A percentile compares a stretch with the other conserved stretches of the same genome.
These are phyloP conservation scores for Eunapius fragilis DNA, from an alignment of 37 sponge, comb jelly and placozoan genomes.

Conservation along the genomic window DNA sequence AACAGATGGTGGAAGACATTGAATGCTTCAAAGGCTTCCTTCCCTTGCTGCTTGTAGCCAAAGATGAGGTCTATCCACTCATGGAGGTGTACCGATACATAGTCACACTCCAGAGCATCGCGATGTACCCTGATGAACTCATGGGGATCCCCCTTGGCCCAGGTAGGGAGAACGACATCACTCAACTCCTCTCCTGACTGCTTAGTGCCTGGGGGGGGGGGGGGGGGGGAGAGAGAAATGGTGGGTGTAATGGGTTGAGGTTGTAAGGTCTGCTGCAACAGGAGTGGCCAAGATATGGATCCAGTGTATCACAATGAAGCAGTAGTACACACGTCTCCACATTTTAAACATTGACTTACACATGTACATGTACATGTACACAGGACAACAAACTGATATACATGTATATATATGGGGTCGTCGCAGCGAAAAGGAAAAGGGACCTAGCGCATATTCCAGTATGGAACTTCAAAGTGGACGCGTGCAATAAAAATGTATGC, in stretches of 20 bases:
- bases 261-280: too few relatives aligned
- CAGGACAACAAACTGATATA: background rate
- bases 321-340: too few relatives aligned
- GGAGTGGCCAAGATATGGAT: background rate
- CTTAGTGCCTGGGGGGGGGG: conserved; percentile 68
- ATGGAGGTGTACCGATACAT: conserved; percentile 92
- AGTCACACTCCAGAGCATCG: conserved; percentile 96
- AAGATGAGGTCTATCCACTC: conserved; percentile 99
- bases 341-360: too few relatives aligned
- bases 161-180: conserved; percentile 89
- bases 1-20: conserved; percentile 96
- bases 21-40: conserved; percentile 78
- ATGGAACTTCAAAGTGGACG: too few relatives aligned
- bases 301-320: too few relatives aligned
- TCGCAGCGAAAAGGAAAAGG: too few relatives aligned
- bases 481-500: too few relatives aligned
- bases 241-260: too few relatives aligned
- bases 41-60: conserved; percentile 94
- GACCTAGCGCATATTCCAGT: too few relatives aligned
- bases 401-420: background rate
- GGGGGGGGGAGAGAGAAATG: background rate
- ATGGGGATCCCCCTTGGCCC: conserved; percentile 94
- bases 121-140: conserved; percentile 96
- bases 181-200: conserved; percentile 81
- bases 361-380: background rate